Evolutionary conservation across 2,888 invertebrate species (phyloP), one percentile per base, ranked within the genome.

Genomic region (Zygaena filipendulae): DNA sequence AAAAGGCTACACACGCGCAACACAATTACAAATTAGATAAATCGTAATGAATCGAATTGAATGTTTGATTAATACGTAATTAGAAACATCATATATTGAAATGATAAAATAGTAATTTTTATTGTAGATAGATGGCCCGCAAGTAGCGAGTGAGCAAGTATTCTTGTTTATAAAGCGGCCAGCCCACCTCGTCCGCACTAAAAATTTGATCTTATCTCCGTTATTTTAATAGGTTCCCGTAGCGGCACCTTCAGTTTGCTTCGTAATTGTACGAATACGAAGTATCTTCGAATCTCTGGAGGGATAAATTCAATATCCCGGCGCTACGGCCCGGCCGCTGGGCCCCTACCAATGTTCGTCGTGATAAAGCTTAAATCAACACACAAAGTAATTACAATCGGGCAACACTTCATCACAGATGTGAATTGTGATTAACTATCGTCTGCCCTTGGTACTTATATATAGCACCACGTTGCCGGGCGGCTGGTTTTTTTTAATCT

Each of bases 221-320:
- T 69, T 71, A 72, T 72, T 77, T 74, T 75, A 75, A 75, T 75
- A 74, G 72, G 71, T 72, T 75, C 70, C 70, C 69, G 70, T 60
- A 59, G 72, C 69, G 70, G 70, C 71, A 69, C 66, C 69, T 66
- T 52, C 60, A 54, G n/a, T n/a, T n/a, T n/a, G n/a, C n/a, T n/a
- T n/a, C n/a, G n/a, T n/a, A n/a, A n/a, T n/a, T n/a, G n/a, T 21
- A 21, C 7, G 4, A n/a, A n/a, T 10, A n/a, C 10, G 21, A 66
- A 62, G 60, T 62, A 67, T 61, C 51, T 62, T 51, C 45, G 47
- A 46, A 67, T 61, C 51, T 62, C 51, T 45, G 47, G 46, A 58
- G 57, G 52, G 63, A 68, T 71, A 68, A 67, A 70, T 71, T 68
- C 64, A 66, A 72, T 69, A 69, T 63, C 52, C 54, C 39, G 52